A percentile compares a stretch with the other conserved stretches of the same genome.
phyloP scores from a whole-genome alignment of 2,797 vertebrate genomes.

The Chelmon rostratus region DNA sequence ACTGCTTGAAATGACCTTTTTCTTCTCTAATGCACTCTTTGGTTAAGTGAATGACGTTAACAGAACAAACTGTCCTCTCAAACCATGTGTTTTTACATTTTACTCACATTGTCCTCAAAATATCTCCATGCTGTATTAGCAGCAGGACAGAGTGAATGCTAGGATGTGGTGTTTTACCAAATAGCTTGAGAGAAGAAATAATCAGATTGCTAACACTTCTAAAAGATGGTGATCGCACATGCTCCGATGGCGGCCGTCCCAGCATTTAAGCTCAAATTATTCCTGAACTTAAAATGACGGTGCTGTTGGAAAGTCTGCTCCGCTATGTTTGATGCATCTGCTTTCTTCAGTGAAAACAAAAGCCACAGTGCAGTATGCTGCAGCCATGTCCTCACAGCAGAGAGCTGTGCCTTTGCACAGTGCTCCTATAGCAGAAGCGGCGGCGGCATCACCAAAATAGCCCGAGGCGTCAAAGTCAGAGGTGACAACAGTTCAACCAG shows the following conservation, averaged over 20 bases:
- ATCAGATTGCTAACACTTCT: neutral
- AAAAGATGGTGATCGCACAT: neutral
- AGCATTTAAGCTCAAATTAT: neutral
- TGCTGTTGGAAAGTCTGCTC: neutral
- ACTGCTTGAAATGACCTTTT: neutral
- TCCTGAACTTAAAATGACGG: neutral
- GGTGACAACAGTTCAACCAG: slow-evolving; percentile 36
- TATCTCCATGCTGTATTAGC: neutral
- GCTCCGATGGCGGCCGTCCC: neutral
- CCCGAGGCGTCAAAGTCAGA: slow-evolving; percentile 33
- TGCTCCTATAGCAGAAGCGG: slow-evolving; percentile 1
- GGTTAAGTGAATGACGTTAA: neutral
- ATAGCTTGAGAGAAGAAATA: neutral
- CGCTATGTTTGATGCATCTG: neutral
- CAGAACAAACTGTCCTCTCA: neutral
- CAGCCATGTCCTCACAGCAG: neutral
- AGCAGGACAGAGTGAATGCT: neutral
- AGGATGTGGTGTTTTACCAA: neutral
- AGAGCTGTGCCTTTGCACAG: slow-evolving; percentile 5
- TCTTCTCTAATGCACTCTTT: neutral
- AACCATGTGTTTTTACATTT: no score
- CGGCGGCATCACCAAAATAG: slow-evolving; percentile 16
- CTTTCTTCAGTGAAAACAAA: neutral
- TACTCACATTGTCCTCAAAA: no score
- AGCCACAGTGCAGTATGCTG: neutral